Conservation (phyloP, 2,888 invertebrate species). For the Mesoligia furuncula region DNA sequence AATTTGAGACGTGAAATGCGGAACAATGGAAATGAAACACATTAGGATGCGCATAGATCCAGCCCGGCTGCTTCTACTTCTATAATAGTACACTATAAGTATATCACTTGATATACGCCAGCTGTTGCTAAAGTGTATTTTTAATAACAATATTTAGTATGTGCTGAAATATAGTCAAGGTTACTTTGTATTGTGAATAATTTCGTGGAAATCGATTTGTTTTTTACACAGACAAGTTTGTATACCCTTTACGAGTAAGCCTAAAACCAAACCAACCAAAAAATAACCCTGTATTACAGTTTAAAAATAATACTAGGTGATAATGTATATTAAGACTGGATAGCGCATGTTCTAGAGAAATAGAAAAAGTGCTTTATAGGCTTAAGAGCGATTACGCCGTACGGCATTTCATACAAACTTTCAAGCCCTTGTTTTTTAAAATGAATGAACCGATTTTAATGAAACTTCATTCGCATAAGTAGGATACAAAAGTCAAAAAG, state of each 20-base stretch:
- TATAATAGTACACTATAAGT: constrained; percentile 2
- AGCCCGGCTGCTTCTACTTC: constrained; percentile 22
- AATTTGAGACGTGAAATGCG: constrained; percentile 23
- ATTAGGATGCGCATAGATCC: constrained; percentile 4
- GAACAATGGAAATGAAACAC: constrained; percentile 20
- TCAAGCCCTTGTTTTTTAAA: no score
- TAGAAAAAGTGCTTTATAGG: no score
- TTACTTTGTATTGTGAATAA: background rate
- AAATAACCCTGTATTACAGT: background rate
- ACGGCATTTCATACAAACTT: no score
- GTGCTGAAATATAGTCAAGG: constrained; percentile 32
- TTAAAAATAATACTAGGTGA: no score
- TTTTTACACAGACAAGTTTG: background rate
- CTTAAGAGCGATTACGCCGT: no score
- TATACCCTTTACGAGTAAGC: background rate
- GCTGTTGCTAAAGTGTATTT: no score
- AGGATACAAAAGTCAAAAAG: no score
- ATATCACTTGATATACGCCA: no score
- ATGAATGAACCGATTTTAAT: no score
- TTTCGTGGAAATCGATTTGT: constrained; percentile 1
- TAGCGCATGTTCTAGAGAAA: no score
- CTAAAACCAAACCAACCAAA: background rate
- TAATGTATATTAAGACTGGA: no score
- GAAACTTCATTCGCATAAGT: no score
- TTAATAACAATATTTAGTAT: constrained; percentile 27